Conservation (phyloP, 2,797 vertebrate genomes). For the Anomalospiza imberbis region DNA sequence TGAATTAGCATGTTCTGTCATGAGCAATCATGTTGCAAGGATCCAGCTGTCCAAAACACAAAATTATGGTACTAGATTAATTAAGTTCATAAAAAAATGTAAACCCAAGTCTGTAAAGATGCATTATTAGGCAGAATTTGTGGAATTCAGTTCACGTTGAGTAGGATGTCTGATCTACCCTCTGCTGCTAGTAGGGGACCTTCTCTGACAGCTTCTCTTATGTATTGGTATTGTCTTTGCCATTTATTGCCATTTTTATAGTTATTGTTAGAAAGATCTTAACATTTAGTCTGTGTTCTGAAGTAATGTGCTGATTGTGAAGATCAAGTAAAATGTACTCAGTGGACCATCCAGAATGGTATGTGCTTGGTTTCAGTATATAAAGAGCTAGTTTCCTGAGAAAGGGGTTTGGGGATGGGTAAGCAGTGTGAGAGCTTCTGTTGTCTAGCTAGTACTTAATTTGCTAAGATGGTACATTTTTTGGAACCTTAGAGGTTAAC, state of each 20-base stretch:
- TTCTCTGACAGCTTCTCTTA: neutral
- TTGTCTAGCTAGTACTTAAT: neutral
- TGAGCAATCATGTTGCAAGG: neutral
- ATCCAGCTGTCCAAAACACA: neutral
- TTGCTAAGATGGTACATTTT: neutral
- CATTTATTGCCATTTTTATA: neutral
- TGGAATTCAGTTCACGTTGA: neutral
- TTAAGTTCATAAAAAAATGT: neutral
- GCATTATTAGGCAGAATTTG: neutral
- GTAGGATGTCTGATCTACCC: neutral
- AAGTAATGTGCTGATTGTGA: neutral
- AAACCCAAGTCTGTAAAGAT: neutral
- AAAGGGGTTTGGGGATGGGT: neutral
- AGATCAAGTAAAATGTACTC: neutral
- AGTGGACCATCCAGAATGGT: neutral
- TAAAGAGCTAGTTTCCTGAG: neutral
- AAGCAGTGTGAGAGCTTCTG: neutral
- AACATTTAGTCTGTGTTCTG: neutral
- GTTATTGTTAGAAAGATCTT: neutral
- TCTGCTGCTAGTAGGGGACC: neutral
- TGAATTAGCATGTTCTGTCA: neutral
- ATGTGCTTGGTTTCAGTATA: neutral
- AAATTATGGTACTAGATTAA: neutral
- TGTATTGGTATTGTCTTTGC: neutral
- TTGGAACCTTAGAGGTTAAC: neutral